Percentiles rank a stretch among this genome's conserved stretches.
phyloP scores from a whole-genome alignment of 2,888 invertebrate species.

The Xanthorhoe designata region DNA sequence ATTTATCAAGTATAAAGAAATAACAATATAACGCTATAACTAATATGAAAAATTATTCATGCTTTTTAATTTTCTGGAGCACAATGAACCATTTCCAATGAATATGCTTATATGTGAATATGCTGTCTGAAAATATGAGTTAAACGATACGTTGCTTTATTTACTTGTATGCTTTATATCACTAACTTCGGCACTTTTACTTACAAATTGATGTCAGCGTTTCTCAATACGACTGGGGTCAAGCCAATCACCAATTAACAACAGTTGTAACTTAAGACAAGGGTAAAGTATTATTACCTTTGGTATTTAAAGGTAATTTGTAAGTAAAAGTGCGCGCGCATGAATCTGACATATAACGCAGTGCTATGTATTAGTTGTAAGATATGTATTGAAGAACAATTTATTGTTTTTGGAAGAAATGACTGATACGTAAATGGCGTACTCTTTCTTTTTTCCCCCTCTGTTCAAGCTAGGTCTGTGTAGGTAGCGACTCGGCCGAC shows the following conservation, averaged over 20 bases:
- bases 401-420: conserved; percentile 73
- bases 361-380: conserved; percentile 52
- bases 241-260: background rate
- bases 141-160: conserved; percentile 28
- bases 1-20: conserved; percentile 15
- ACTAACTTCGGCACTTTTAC: conserved; percentile 32
- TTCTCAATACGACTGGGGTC: conserved; percentile 10
- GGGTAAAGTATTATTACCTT: too few relatives aligned
- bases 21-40: background rate
- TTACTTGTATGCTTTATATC: conserved; percentile 27
- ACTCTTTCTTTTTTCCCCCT: conserved; percentile 83
- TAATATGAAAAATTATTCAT: background rate
- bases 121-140: conserved; percentile 18
- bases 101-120: conserved; percentile 31
- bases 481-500: conserved; percentile 79
- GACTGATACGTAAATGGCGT: conserved; percentile 83
- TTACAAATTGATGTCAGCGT: conserved; percentile 22
- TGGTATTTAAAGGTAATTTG: conserved; percentile 3
- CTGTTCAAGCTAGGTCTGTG: conserved; percentile 86
- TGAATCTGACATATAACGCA: conserved; percentile 51
- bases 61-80: conserved; percentile 19
- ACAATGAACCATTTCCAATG: conserved; percentile 14
- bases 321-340: conserved; percentile 40
- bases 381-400: conserved; percentile 54
- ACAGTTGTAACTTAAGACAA: too few relatives aligned